phyloP scores from a whole-genome alignment of 2,113 vertebrate genomes.

The Rhabdomys dilectus region DNA sequence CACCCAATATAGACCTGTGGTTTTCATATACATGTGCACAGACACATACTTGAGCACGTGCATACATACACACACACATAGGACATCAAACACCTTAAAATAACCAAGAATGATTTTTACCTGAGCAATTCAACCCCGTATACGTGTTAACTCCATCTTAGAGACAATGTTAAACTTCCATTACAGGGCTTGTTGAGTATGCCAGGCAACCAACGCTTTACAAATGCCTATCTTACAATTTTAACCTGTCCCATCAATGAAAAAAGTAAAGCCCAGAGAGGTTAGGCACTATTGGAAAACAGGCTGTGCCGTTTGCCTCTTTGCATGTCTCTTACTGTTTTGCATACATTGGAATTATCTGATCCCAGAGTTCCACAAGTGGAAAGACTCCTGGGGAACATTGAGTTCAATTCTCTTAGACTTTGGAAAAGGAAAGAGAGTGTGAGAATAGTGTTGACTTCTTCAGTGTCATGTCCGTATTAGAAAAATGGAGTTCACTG shows the following conservation, averaged over 20 bases:
- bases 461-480: not conserved
- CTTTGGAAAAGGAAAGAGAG: not conserved
- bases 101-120: not conserved
- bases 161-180: not conserved
- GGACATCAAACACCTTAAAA: not conserved
- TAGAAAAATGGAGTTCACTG: not conserved
- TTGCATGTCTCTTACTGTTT: not conserved
- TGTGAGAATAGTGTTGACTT: no score
- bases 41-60: not conserved
- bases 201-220: not conserved
- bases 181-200: not conserved
- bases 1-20: not conserved
- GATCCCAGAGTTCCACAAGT: not conserved
- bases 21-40: not conserved
- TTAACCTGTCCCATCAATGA: not conserved
- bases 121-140: not conserved
- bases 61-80: not conserved
- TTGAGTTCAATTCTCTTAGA: not conserved
- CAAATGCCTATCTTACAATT: not conserved
- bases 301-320: not conserved
- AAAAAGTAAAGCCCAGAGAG: not conserved
- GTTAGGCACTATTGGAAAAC: accelerated
- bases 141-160: not conserved
- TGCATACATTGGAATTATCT: not conserved
- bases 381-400: not conserved